Evolutionary conservation across 2,888 invertebrate species (phyloP), one percentile per base, ranked within the genome.

Genomic region (Mesochorus sp.): DNA sequence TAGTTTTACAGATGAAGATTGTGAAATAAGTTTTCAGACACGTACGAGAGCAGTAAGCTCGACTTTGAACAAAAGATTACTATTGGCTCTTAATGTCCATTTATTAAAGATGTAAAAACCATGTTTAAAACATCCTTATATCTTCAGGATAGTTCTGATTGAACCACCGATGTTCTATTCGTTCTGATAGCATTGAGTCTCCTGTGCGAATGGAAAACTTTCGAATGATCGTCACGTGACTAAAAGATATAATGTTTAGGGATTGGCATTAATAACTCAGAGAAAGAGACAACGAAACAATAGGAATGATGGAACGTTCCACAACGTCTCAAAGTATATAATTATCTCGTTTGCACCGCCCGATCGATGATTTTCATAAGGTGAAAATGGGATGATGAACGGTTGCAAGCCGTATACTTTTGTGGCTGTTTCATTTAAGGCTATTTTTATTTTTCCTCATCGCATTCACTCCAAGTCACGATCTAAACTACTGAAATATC

Each of bases 331-430:
- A 51, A 42, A 26, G n/a, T n/a, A n/a, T n/a, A n/a, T n/a, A n/a
- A n/a, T n/a, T 47, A 34, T 8, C 47, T 57, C n/a, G 51, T 28
- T 8, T 53, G 39, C 31, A 21, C 31, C 47, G 42, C 28, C 28
- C 49, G 44, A 64, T 72, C 47, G 34, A 10, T 2, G 62, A 31
- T 64, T 55, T 51, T 31, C 64, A 73, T 49, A 28, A 66, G 73
- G 66, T 73, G 73, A 66, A 66, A 57, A 73, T 73, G 55, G 24
- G 73, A 73, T 73, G 66, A 73, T 73, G 21, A 37, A 57, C 26
- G 57, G 64, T 57, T 66, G 57, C n/a, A 37, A 37, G 37, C 37
- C 37, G 37, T n/a, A n/a, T n/a, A n/a, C n/a, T n/a, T n/a, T n/a
- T n/a, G n/a, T n/a, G n/a, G n/a, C n/a, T n/a, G n/a, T n/a, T n/a